A percentile compares a stretch with the other conserved stretches of the same genome.
phyloP scores from a whole-genome alignment of 92 coral and sea anemone genomes.

The Zoanthus sansibaricus region DNA sequence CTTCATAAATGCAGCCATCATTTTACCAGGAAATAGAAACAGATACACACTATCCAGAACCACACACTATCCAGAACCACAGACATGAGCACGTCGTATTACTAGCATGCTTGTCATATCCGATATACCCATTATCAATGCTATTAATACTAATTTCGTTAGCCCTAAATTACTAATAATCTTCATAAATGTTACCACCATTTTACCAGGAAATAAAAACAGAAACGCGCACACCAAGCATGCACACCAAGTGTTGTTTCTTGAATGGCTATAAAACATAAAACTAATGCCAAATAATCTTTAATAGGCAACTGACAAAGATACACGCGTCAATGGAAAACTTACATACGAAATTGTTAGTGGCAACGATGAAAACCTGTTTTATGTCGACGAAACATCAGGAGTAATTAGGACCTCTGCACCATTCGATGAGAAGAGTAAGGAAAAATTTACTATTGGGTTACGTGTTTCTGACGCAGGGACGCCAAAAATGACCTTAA shows the following conservation, averaged over 20 bases:
- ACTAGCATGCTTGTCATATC: no score
- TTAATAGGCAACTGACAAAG: constrained; percentile 39
- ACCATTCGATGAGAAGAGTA: constrained; percentile 58
- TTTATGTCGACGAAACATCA: constrained; percentile 61
- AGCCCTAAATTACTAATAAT: no score
- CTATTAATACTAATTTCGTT: no score
- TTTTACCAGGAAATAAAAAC: no score
- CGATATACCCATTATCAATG: no score
- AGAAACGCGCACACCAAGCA: no score
- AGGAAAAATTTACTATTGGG: constrained; percentile 42
- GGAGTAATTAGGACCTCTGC: constrained; percentile 61
- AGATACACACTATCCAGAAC: no score
- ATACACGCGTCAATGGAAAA: constrained; percentile 15
- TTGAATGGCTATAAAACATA: background rate
- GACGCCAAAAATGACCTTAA: constrained; percentile 8
- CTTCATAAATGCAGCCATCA: no score
- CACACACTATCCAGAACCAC: no score
- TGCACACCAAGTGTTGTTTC: background rate
- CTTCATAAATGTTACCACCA: no score
- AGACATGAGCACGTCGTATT: no score
- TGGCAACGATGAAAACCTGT: constrained; percentile 39
- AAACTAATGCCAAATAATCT: background rate
- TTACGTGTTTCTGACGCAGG: constrained; percentile 63
- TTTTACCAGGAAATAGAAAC: no score
- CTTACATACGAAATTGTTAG: constrained; percentile 10